These are phyloP conservation scores for silkworm (Bombyx mori) DNA, from an alignment of 1,140 invertebrate species.

Conservation along the genomic window DNA sequence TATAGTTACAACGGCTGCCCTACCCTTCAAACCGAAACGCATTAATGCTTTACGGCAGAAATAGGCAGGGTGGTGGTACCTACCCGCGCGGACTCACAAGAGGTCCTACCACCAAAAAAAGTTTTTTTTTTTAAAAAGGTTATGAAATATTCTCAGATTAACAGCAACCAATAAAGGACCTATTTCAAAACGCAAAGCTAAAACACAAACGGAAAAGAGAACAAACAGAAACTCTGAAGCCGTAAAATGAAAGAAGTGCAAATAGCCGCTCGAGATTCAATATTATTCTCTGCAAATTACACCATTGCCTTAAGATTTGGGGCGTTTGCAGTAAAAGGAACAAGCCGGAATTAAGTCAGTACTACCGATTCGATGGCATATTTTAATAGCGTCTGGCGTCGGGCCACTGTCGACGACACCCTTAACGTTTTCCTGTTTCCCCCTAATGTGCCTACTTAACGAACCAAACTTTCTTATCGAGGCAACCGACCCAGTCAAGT, in stretches of 20 bases:
- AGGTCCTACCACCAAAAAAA: too few relatives aligned
- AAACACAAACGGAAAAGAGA: slow-evolving; percentile 1
- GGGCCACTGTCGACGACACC: slow-evolving; percentile 47
- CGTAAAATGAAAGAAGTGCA: slow-evolving; percentile 16
- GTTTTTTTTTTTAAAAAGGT: too few relatives aligned
- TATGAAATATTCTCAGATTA: too few relatives aligned
- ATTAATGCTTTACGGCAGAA: too few relatives aligned
- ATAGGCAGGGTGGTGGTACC: too few relatives aligned
- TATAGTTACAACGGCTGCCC: too few relatives aligned
- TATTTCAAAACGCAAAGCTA: too few relatives aligned
- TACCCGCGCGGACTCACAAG: too few relatives aligned
- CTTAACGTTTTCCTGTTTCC: slow-evolving; percentile 50
- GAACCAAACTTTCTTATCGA: slow-evolving; percentile 58
- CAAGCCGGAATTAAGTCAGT: slow-evolving; percentile 35
- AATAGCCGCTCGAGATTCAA: slow-evolving; percentile 35
- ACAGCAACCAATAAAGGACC: too few relatives aligned
- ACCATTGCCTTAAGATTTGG: slow-evolving; percentile 34
- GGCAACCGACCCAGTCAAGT: slow-evolving; percentile 32
- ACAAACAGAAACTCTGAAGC: slow-evolving; percentile 3
- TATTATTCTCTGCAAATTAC: slow-evolving; percentile 43
- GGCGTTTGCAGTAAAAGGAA: slow-evolving; percentile 22
- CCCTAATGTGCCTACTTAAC: slow-evolving; percentile 61
- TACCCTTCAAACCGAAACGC: too few relatives aligned
- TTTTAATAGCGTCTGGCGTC: slow-evolving; percentile 58
- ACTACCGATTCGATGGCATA: slow-evolving; percentile 53